phyloP scores from a whole-genome alignment of 2,797 vertebrate genomes.

The Coregonus sp. region DNA sequence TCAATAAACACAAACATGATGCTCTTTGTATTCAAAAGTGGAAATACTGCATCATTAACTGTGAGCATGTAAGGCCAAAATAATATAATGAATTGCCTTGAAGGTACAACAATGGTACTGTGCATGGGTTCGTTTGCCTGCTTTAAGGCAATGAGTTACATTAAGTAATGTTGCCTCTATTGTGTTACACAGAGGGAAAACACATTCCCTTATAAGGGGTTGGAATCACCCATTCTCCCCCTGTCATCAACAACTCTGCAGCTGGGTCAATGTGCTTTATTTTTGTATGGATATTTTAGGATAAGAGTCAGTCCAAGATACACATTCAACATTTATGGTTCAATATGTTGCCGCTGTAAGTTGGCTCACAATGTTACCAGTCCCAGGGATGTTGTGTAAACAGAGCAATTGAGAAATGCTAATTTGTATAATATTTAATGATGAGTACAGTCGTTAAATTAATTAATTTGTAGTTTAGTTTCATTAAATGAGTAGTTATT shows the following conservation, averaged over 20 bases:
- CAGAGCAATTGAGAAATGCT: too few relatives aligned
- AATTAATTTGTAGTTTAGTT: not conserved
- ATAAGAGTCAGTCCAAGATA: not conserved
- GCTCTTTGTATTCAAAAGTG: too few relatives aligned
- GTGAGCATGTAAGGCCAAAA: too few relatives aligned
- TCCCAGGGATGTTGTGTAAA: not conserved
- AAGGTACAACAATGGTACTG: not conserved
- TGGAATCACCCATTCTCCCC: not conserved
- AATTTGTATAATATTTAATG: too few relatives aligned
- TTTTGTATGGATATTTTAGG: not conserved
- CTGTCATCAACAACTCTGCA: not conserved
- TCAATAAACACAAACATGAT: too few relatives aligned
- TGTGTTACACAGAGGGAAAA: constrained; percentile 7
- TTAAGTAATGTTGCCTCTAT: not conserved
- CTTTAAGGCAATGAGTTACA: constrained; percentile 34
- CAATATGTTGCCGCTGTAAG: not conserved
- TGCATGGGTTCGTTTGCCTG: constrained; percentile 1
- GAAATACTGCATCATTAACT: too few relatives aligned
- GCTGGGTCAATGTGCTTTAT: not conserved
- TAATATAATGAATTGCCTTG: not conserved
- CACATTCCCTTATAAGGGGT: constrained; percentile 61
- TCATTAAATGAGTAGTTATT: too few relatives aligned
- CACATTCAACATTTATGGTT: not conserved
- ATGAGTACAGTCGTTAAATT: not conserved
- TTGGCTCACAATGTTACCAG: not conserved